A percentile compares a stretch with the other conserved stretches of the same genome.
Evolutionary conservation across 2,797 vertebrate species (phyloP).

Genomic region (Varecia variegata): DNA sequence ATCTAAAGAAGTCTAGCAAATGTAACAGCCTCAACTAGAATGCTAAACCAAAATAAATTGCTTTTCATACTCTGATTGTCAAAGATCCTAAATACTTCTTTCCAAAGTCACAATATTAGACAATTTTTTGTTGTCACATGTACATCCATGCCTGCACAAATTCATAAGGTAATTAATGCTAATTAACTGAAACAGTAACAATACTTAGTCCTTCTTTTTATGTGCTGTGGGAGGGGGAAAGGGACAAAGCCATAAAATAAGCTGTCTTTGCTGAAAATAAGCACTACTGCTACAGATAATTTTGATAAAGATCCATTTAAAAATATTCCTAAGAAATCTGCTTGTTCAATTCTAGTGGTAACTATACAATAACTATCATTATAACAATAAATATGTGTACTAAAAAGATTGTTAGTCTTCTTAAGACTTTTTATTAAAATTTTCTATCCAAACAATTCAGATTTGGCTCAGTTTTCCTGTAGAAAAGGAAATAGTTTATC

Average conservation of each 20-base stretch:
- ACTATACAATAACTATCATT: constrained; percentile 16
- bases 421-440: constrained; percentile 11
- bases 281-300: not conserved
- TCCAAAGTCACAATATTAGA: constrained; percentile 21
- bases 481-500: constrained; percentile 15
- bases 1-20: not conserved
- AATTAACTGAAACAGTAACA: not conserved
- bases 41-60: constrained; percentile 65
- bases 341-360: constrained; percentile 21
- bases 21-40: constrained; percentile 9
- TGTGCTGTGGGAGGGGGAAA: not conserved
- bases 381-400: not conserved
- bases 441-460: not conserved
- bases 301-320: constrained; percentile 9
- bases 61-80: constrained; percentile 54
- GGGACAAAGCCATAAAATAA: not conserved
- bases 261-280: constrained; percentile 19
- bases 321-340: constrained; percentile 30
- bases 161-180: not conserved
- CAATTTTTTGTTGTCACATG: constrained; percentile 38
- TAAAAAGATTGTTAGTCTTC: not conserved
- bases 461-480: constrained; percentile 4
- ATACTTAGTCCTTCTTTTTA: not conserved
- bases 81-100: constrained; percentile 20
- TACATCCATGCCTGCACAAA: not conserved